Evolutionary conservation across 2,113 vertebrate species (phyloP).

Genomic region (Takifugu flavidus): DNA sequence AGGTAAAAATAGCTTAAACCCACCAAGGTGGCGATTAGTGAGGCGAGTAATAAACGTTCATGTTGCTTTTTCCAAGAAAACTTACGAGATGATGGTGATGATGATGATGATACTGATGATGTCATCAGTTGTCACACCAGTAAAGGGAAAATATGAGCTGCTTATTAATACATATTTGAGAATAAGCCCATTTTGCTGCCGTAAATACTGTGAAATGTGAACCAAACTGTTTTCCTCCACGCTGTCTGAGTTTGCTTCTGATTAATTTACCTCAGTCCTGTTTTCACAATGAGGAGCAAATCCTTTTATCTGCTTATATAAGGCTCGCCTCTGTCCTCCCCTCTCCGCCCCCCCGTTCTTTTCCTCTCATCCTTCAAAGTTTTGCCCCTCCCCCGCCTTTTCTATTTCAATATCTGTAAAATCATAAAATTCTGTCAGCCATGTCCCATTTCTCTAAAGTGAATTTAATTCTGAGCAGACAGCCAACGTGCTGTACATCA

Average conservation of each 20-base stretch:
- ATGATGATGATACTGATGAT: too few relatives aligned
- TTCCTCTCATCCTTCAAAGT: constrained; percentile 15
- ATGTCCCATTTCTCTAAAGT: constrained; percentile 70
- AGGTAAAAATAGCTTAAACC: too few relatives aligned
- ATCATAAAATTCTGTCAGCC: constrained; percentile 73
- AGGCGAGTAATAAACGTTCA: too few relatives aligned
- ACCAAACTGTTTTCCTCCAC: constrained; percentile 32
- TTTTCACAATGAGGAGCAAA: constrained; percentile 56
- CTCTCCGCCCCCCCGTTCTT: constrained; percentile 18
- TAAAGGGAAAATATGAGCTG: too few relatives aligned
- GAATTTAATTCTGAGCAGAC: constrained; percentile 62
- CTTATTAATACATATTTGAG: not conserved
- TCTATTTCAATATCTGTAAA: constrained; percentile 70
- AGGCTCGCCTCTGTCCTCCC: constrained; percentile 35
- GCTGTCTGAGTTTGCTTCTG: constrained; percentile 22
- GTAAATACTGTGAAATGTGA: constrained; percentile 30
- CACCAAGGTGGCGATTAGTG: too few relatives aligned
- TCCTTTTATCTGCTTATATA: constrained; percentile 62
- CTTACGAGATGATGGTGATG: too few relatives aligned
- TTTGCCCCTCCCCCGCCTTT: constrained; percentile 27
- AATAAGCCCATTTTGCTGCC: constrained; percentile 15
- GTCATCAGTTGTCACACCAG: too few relatives aligned
- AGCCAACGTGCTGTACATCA: constrained; percentile 50
- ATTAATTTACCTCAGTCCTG: constrained; percentile 48
- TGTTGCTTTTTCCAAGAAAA: too few relatives aligned